Percentiles rank a stretch among this genome's conserved stretches.
Conservation (phyloP, 2,113 vertebrate genomes). For the Apodemus sylvaticus region DNA sequence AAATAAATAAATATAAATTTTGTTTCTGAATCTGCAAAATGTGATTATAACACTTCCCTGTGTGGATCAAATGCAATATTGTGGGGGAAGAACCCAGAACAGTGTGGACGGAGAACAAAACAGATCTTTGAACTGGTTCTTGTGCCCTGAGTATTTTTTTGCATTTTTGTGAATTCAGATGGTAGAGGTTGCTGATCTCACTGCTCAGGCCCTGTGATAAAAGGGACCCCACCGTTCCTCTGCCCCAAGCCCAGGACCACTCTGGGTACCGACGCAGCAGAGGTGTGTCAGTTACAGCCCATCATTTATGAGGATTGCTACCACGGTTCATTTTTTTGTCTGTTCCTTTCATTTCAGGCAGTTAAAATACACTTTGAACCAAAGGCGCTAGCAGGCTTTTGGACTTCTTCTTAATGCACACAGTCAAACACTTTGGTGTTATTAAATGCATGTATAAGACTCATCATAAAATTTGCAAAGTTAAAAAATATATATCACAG, state of each 20-base stretch:
- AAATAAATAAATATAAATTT: too few relatives aligned
- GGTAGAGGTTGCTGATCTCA: not conserved
- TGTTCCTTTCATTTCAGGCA: conserved; percentile 80
- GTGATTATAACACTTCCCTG: not conserved
- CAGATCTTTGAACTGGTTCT: not conserved
- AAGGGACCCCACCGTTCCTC: not conserved
- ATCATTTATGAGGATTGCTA: conserved; percentile 74
- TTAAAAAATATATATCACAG: conserved; percentile 73
- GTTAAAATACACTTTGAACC: conserved; percentile 83
- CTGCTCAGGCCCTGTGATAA: conserved; percentile 7
- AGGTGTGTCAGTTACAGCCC: conserved; percentile 59
- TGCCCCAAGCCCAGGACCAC: not conserved
- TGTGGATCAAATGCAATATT: not conserved
- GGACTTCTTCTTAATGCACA: conserved; percentile 78
- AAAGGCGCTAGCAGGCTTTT: conserved; percentile 78
- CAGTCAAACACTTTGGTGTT: conserved; percentile 79
- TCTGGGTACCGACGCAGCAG: conserved; percentile 54
- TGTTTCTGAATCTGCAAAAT: conserved; percentile 38
- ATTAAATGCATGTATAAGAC: conserved; percentile 75
- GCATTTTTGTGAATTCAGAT: not conserved
- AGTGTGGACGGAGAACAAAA: not conserved
- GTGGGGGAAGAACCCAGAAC: not conserved
- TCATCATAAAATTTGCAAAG: conserved; percentile 73
- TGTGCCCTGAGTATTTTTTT: not conserved
- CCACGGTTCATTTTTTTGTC: conserved; percentile 71